Conservation (phyloP, 2,113 vertebrate species). For the Siniperca chuatsi region DNA sequence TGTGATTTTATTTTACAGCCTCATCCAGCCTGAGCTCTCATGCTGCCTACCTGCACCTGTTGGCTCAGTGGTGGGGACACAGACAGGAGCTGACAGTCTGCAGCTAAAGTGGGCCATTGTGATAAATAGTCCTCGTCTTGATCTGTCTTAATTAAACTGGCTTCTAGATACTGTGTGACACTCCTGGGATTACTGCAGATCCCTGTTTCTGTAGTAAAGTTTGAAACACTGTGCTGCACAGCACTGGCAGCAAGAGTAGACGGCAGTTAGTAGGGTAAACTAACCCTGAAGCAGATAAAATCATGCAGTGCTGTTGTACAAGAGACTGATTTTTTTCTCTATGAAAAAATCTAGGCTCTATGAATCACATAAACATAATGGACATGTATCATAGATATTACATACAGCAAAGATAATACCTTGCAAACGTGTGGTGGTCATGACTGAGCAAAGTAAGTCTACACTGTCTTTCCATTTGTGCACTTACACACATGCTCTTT, state of each 20-base stretch:
- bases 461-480: not conserved
- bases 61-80: not conserved
- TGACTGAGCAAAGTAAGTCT: constrained; percentile 7
- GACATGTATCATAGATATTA: constrained; percentile 17
- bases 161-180: not conserved
- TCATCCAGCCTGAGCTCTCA: not conserved
- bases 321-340: not conserved
- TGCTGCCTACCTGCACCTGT: constrained; percentile 9
- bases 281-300: not conserved
- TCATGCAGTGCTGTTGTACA: not conserved
- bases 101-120: not conserved
- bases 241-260: not conserved
- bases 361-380: constrained; percentile 15
- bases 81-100: constrained; percentile 6
- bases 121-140: not conserved
- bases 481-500: not conserved
- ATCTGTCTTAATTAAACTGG: constrained; percentile 23
- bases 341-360: not conserved
- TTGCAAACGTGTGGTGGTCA: not conserved
- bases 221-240: not conserved
- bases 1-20: not conserved
- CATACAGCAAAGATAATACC: constrained; percentile 9
- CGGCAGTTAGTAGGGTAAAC: not conserved
- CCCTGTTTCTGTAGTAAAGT: not conserved
- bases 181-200: not conserved